Base-by-base conservation (phyloP, 2,888 invertebrate species). In the Cantharis flavilabris region DNA sequence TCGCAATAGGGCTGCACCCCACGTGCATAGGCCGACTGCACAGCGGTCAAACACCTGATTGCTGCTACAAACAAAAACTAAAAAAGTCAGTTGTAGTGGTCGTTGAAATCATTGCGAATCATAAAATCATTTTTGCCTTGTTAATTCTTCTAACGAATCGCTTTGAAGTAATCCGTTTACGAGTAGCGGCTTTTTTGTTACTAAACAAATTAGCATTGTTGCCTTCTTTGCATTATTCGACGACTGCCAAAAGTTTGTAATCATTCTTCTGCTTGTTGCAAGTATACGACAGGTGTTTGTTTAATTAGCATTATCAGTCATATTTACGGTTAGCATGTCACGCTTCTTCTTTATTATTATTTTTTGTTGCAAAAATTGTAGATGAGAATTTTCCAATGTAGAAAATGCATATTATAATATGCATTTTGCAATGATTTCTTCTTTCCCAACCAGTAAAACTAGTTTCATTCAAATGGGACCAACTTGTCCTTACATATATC, bases 1-100 rank as follows among this genome's bases (percentile, higher is more conserved):
- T 87, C 87, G 86, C 83, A 84, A 84, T 83, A 84, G 85, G 86
- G 85, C 81, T 79, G 77, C 77, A 77, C 79, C 79, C 83, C 78
- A 80, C 80, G 80, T 81, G 83, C 82, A 82, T 77, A 79, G 80
- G 70, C 70, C 70, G 71, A 30, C 78, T 72, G 70, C 72, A 70
- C 67, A 67, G 49, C 78, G 76, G 76, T 76, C 72, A 76, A 69
- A 74, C 79, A 79, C 79, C 79, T 79, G 79, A 79, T 79, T 65
- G 76, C 49, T 49, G n/a, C 69, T 71, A 65, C 33, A 70, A 63
- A 77, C 77, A 77, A 77, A 74, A 77, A 72, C 28, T 67, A 72
- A 69, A 72, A 70, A 70, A 76, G 49, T 26, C 63, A 2, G 28
- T 33, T 4, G 33, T 75, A 30, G 75, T 75, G 64, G 75, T 71